Conservation (phyloP, 2,797 vertebrate genomes). For the Aphelocoma californica region DNA sequence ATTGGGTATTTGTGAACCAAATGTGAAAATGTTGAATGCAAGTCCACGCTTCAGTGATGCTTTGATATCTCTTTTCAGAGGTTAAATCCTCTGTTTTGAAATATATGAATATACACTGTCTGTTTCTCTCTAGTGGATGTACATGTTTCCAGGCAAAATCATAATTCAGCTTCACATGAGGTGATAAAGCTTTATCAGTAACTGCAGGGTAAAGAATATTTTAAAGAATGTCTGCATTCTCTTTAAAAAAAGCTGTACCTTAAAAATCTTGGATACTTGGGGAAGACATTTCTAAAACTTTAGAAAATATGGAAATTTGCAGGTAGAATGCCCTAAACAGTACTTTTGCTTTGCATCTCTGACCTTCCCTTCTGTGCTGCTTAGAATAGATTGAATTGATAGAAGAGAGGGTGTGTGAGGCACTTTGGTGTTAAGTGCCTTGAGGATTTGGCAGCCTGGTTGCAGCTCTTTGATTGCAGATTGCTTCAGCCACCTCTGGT, state of each 20-base stretch:
- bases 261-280: background rate
- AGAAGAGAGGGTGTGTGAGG: background rate
- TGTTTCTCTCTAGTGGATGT: constrained; percentile 15
- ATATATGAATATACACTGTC: background rate
- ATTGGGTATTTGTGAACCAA: constrained; percentile 70
- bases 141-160: background rate
- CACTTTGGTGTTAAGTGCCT: background rate
- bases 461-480: background rate
- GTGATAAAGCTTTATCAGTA: constrained; percentile 10
- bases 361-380: background rate
- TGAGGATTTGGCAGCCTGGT: background rate
- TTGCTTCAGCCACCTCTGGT: background rate
- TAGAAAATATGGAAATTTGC: background rate
- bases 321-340: background rate
- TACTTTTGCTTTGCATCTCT: background rate
- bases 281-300: background rate
- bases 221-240: background rate
- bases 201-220: background rate
- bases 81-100: constrained; percentile 48
- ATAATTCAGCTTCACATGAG: background rate
- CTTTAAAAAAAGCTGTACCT: background rate
- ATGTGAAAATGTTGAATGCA: constrained; percentile 43
- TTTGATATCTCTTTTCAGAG: constrained; percentile 68
- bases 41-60: background rate
- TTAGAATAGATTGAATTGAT: background rate